Conservation (phyloP, 2,888 invertebrate genomes). For the Protodeltote pygarga region DNA sequence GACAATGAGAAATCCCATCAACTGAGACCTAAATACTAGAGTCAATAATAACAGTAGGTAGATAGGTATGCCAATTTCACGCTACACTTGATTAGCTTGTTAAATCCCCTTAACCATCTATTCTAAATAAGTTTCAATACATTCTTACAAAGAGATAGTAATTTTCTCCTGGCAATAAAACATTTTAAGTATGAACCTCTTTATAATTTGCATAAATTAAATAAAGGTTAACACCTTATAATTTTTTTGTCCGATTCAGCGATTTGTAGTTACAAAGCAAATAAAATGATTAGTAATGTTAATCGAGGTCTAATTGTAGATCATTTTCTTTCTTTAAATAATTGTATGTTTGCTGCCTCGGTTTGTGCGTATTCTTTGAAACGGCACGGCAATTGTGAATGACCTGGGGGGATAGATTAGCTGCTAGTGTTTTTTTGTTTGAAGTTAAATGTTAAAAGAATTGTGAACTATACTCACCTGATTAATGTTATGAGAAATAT, state of each 20-base stretch:
- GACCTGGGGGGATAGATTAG: slow-evolving; percentile 10
- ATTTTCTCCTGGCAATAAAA: slow-evolving; percentile 54
- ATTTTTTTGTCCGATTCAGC: slow-evolving; percentile 55
- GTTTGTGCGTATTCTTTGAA: slow-evolving; percentile 27
- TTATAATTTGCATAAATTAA: slow-evolving; percentile 77
- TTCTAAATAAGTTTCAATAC: slow-evolving; percentile 16
- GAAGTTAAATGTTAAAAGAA: not conserved
- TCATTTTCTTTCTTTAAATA: slow-evolving; percentile 55
- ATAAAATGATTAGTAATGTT: slow-evolving; percentile 71
- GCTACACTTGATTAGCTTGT: not conserved
- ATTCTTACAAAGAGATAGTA: slow-evolving; percentile 46
- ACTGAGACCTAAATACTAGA: too few relatives aligned
- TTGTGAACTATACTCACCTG: too few relatives aligned
- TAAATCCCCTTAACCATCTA: not conserved
- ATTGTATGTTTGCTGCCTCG: slow-evolving; percentile 50
- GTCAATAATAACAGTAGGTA: too few relatives aligned
- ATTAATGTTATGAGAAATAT: too few relatives aligned
- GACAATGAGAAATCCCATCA: too few relatives aligned
- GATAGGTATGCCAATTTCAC: too few relatives aligned
- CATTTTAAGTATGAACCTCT: slow-evolving; percentile 48
- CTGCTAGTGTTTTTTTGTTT: slow-evolving; percentile 19
- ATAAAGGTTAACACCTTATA: slow-evolving; percentile 68
- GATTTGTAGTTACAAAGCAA: slow-evolving; percentile 64
- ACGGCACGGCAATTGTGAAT: slow-evolving; percentile 17
- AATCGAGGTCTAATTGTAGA: slow-evolving; percentile 65